Evolutionary conservation across 2,888 invertebrate species (phyloP).

Genomic region (Drosophila aldrichi): DNA sequence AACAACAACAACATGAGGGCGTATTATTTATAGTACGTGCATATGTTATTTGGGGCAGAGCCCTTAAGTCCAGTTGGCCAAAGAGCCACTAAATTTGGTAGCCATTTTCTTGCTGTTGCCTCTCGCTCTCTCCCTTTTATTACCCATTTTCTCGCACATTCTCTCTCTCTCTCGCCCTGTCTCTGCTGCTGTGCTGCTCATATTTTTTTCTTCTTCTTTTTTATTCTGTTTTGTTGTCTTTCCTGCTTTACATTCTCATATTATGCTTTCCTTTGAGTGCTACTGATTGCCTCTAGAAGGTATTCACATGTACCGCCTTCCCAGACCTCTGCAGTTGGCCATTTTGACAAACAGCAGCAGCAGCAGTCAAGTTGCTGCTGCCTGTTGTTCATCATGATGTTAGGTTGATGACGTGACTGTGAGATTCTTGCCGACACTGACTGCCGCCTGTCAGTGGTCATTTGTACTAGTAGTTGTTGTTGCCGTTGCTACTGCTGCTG

Average conservation of each 20-base stretch:
- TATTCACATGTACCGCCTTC: constrained; percentile 57
- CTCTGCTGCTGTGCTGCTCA: constrained; percentile 2
- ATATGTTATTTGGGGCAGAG: constrained; percentile 42
- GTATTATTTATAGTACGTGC: constrained; percentile 56
- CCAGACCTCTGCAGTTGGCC: constrained; percentile 55
- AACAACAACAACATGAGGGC: constrained; percentile 42
- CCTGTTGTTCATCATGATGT: constrained; percentile 38
- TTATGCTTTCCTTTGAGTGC: constrained; percentile 56
- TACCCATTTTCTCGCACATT: constrained; percentile 6
- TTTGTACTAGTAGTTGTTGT: constrained; percentile 21
- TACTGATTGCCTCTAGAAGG: constrained; percentile 63
- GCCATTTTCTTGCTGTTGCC: constrained; percentile 47
- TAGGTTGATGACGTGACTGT: constrained; percentile 69
- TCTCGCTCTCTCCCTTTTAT: constrained; percentile 16
- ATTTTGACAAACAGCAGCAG: constrained; percentile 68
- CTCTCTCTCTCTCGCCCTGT: constrained; percentile 2
- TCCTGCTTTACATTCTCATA: constrained; percentile 62
- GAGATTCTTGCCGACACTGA: constrained; percentile 43
- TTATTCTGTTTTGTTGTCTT: constrained; percentile 29
- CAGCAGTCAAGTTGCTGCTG: constrained; percentile 37
- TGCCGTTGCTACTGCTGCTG: constrained; percentile 11
- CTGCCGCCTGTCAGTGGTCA: constrained; percentile 49
- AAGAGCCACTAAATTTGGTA: constrained; percentile 54
- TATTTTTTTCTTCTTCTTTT: constrained; percentile 13
- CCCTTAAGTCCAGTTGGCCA: constrained; percentile 56